phyloP scores from a whole-genome alignment of 2,113 vertebrate genomes.

The Ctenodactylus gundi region DNA sequence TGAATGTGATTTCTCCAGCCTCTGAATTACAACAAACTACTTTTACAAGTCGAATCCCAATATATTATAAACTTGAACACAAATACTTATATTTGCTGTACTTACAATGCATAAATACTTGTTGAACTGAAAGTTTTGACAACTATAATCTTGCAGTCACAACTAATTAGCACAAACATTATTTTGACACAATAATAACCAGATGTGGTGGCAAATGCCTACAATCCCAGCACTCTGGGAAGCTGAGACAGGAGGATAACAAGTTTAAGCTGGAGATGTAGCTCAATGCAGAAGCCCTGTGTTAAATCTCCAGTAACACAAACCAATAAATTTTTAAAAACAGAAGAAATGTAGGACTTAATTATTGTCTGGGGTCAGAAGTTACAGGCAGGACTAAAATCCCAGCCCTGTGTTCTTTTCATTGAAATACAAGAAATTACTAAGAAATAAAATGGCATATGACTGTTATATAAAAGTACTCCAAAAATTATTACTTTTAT shows the following conservation, averaged over 20 bases:
- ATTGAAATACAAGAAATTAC: conserved; percentile 38
- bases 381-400: conserved; percentile 25
- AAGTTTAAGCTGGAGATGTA: too few relatives aligned
- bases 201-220: too few relatives aligned
- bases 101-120: not conserved
- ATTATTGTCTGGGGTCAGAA: conserved; percentile 32
- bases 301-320: too few relatives aligned
- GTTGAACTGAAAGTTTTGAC: not conserved
- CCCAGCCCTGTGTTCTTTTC: conserved; percentile 26
- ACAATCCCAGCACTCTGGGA: too few relatives aligned
- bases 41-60: not conserved
- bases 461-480: not conserved
- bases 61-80: conserved; percentile 21
- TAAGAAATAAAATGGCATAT: conserved; percentile 43
- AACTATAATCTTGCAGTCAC: not conserved
- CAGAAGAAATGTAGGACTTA: conserved; percentile 3
- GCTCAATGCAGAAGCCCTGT: too few relatives aligned
- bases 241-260: too few relatives aligned
- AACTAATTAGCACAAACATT: not conserved
- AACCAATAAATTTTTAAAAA: too few relatives aligned
- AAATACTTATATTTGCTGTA: conserved; percentile 27
- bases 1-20: not conserved
- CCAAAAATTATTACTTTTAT: too few relatives aligned
- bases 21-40: not conserved
- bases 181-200: too few relatives aligned